Percentiles rank a stretch among this genome's conserved stretches.
Conservation (phyloP, 1,140 invertebrate species). For the Zaprionus africanus region DNA sequence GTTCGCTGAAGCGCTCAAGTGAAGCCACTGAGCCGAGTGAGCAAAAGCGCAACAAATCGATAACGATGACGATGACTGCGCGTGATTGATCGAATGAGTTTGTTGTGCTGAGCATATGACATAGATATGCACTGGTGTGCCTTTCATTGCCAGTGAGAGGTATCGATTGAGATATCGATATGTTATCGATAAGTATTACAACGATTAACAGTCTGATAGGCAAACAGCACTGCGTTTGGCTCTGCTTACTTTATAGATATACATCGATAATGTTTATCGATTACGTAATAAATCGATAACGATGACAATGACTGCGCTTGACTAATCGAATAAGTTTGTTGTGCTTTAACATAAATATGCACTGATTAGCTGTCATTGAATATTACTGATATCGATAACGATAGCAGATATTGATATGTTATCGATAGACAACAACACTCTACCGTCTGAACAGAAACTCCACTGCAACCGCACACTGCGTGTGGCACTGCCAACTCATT, state of each 20-base stretch:
- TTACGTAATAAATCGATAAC: constrained; percentile 23
- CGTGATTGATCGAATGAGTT: constrained; percentile 1
- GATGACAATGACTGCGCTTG: constrained; percentile 3
- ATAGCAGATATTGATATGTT: neutral
- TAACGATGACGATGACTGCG: constrained; percentile 24
- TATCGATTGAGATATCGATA: neutral
- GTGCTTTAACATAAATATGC: constrained; percentile 2
- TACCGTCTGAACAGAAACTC: neutral
- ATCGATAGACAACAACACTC: neutral
- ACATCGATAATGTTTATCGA: too few species aligned
- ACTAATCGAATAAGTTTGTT: neutral
- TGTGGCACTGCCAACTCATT: neutral
- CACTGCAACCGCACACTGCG: neutral
- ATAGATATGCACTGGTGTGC: constrained; percentile 3
- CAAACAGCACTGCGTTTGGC: too few species aligned
- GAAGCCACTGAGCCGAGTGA: constrained; percentile 42
- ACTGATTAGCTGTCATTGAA: neutral
- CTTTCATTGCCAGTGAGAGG: neutral
- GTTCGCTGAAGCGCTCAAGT: constrained; percentile 41
- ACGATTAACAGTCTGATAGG: neutral
- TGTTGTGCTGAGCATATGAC: neutral
- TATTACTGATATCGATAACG: neutral
- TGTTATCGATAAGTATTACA: constrained; percentile 8
- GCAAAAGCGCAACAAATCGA: constrained; percentile 37
- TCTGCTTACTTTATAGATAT: too few species aligned